Conservation (phyloP, 2,113 vertebrate species). For the Pampusana beccarii region DNA sequence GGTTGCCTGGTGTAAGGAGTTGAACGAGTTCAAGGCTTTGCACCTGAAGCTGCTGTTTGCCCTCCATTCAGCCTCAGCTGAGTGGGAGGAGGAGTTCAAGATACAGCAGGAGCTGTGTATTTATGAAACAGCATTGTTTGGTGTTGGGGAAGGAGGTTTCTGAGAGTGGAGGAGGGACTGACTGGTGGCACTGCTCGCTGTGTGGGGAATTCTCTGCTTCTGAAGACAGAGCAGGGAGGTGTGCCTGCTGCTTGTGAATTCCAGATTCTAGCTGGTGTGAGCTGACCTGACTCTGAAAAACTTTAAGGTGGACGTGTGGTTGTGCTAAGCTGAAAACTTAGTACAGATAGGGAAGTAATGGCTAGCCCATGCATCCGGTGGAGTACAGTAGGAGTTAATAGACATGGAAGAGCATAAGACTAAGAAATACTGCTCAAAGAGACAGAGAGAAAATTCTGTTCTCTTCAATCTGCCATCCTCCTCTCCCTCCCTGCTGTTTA, state of each 20-base stretch:
- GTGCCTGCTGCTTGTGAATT: neutral
- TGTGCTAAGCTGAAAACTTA: neutral
- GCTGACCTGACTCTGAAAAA: neutral
- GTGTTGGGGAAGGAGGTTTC: neutral
- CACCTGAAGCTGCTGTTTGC: neutral
- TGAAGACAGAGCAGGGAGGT: neutral
- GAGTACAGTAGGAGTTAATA: neutral
- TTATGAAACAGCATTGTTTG: neutral
- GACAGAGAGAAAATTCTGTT: neutral
- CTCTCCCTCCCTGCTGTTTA: neutral
- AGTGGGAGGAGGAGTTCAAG: neutral
- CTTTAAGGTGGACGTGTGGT: neutral
- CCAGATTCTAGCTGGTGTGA: neutral
- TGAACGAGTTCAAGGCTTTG: neutral
- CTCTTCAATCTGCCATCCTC: neutral
- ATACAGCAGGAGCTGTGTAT: neutral
- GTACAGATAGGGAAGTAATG: neutral
- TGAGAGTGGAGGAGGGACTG: neutral
- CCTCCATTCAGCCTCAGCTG: accelerated
- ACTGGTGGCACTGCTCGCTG: neutral
- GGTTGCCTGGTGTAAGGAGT: neutral
- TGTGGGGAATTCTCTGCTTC: neutral
- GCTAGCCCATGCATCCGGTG: neutral
- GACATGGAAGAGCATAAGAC: neutral
- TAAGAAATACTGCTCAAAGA: neutral